Evolutionary conservation across 2,888 invertebrate genomes (phyloP), one percentile per base, ranked within the genome.

Genomic region (Tachystola acroxantha): DNA sequence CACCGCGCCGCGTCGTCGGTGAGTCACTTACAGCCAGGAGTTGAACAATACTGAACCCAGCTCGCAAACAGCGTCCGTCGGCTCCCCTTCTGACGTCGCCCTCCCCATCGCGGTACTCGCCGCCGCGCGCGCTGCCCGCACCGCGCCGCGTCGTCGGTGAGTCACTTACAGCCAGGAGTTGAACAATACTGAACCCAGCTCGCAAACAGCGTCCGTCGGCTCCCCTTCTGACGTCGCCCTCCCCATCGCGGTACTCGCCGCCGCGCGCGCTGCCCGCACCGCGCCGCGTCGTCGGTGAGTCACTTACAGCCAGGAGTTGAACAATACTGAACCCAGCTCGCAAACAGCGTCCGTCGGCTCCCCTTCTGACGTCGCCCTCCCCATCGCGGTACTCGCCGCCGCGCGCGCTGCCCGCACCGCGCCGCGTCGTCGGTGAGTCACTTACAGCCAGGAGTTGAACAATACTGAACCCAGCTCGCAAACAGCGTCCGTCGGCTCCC

Each of bases 131-230:
- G n/a, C 32, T 24, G 24, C 22, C 36, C 20, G 20, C 31, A n/a
- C 14, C 24, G 5, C 7, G 14, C n/a, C n/a, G n/a, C n/a, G n/a
- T n/a, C n/a, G n/a, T n/a, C n/a, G n/a, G n/a, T n/a, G n/a, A n/a
- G n/a, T n/a, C n/a, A n/a, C n/a, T n/a, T n/a, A n/a, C n/a, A n/a
- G n/a, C n/a, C n/a, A n/a, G n/a, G n/a, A n/a, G n/a, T n/a, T n/a
- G n/a, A n/a, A n/a, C n/a, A n/a, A n/a, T n/a, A 20, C 88, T 94
- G 65, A 98, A 98, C 88, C 93, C 95, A 14, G 94, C 98, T n/a
- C 89, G 94, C 42, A 97, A 97, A 67, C 92, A 94, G 62, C 90
- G 94, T 22, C 96, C 96, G 1, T 86, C 89, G 26, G 95, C 95
- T 14, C 96, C 96, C 0, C 64, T 74, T 16, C 59, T 89, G 2